Evolutionary conservation across 2,888 invertebrate species (phyloP).

Genomic region (Rapana venosa): DNA sequence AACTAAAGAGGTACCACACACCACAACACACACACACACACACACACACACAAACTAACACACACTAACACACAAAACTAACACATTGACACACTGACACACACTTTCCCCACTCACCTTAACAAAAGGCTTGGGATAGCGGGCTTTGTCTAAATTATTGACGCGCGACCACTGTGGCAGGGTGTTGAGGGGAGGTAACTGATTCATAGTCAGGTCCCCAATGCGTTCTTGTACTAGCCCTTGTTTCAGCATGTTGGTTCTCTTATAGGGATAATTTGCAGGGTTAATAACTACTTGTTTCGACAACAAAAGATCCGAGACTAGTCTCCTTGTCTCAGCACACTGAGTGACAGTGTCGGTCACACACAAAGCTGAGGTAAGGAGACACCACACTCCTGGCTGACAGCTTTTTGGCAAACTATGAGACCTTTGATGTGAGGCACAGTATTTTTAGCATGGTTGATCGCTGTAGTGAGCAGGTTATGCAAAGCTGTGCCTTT

Average conservation of each 20-base stretch:
- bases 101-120: constrained; percentile 51
- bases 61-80: background rate
- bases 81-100: background rate
- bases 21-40: background rate
- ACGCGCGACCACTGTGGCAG: constrained; percentile 77
- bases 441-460: background rate
- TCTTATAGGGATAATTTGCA: background rate
- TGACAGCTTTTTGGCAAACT: background rate
- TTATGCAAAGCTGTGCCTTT: background rate
- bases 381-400: background rate
- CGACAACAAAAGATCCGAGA: background rate
- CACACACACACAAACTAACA: constrained; percentile 26
- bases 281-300: background rate
- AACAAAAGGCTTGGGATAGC: constrained; percentile 76
- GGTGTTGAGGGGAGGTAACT: constrained; percentile 71
- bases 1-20: background rate
- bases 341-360: background rate
- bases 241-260: constrained; percentile 63
- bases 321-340: background rate
- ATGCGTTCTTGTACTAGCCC: constrained; percentile 70
- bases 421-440: background rate
- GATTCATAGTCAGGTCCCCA: constrained; percentile 68
- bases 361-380: background rate
- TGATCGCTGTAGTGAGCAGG: background rate
- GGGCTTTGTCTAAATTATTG: constrained; percentile 75